These are phyloP conservation scores for Nerophis lumbriciformis DNA, from an alignment of 2,113 vertebrate species.

Conservation along the genomic window DNA sequence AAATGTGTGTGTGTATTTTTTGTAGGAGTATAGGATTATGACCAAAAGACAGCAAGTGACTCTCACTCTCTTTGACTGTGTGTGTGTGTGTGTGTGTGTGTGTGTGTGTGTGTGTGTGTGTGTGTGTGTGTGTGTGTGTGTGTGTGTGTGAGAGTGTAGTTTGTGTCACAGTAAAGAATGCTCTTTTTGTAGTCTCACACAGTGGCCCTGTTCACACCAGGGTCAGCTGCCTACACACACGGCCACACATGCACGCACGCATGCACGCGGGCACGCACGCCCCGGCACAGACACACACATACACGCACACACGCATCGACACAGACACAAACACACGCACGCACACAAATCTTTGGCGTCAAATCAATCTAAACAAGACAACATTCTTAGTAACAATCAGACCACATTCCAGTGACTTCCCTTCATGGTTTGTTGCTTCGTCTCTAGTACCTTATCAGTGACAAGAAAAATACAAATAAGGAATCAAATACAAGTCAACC, in stretches of 20 bases:
- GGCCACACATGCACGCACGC: slow-evolving; percentile 16
- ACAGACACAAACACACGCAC: neutral
- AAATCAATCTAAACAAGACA: slow-evolving; percentile 47
- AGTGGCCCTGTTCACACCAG: slow-evolving; percentile 58
- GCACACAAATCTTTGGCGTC: slow-evolving; percentile 16
- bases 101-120: slow-evolving; percentile 35
- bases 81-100: slow-evolving; percentile 33
- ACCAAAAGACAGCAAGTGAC: slow-evolving; percentile 24
- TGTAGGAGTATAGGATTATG: slow-evolving; percentile 15
- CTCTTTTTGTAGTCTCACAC: slow-evolving; percentile 58
- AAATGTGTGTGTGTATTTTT: slow-evolving; percentile 3
- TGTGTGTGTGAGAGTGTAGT: slow-evolving; percentile 8
- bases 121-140: slow-evolving; percentile 30
- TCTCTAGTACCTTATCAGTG: neutral
- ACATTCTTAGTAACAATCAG: slow-evolving; percentile 40
- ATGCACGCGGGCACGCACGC: slow-evolving; percentile 16
- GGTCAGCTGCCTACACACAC: slow-evolving; percentile 58
- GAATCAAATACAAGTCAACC: no score
- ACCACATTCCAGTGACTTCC: slow-evolving; percentile 28
- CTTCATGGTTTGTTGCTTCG: neutral
- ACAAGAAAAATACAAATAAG: no score
- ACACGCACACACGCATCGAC: slow-evolving; percentile 14
- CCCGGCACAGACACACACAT: slow-evolving; percentile 11
- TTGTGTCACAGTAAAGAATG: slow-evolving; percentile 47
- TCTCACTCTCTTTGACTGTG: slow-evolving; percentile 6